Conservation (phyloP, 2,797 vertebrate species). For the Passerculus sandwichensis region DNA sequence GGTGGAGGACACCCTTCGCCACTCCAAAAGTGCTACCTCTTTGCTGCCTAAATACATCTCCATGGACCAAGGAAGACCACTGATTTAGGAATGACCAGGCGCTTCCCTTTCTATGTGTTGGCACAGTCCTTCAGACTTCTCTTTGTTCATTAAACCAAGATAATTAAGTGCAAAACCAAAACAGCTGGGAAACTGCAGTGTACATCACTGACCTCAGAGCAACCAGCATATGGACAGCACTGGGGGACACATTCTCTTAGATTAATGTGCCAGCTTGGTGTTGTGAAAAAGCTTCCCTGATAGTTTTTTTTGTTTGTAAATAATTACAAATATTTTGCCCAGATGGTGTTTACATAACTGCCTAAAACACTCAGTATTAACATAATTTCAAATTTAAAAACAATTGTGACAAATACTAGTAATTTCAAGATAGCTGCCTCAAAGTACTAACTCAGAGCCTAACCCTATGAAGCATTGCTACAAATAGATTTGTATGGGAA, state of each 20-base stretch:
- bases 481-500: neutral
- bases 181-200: neutral
- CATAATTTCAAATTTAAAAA: conserved; percentile 42
- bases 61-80: neutral
- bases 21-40: too few relatives aligned
- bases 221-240: neutral
- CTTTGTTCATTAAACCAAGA: neutral
- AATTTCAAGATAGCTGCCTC: conserved; percentile 16
- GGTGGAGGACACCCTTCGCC: neutral
- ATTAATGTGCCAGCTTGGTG: neutral
- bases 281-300: neutral
- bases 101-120: neutral
- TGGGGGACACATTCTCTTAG: neutral
- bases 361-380: conserved; percentile 46
- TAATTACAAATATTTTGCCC: conserved; percentile 57
- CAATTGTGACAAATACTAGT: conserved; percentile 18
- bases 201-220: neutral
- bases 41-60: neutral
- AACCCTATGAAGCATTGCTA: neutral
- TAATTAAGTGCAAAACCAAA: neutral
- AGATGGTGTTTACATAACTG: conserved; percentile 56
- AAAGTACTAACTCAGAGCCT: neutral
- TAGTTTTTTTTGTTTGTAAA: conserved; percentile 28
- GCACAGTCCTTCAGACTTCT: neutral
- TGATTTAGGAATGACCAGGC: neutral